Conservation (phyloP, 2,113 vertebrate species). For the Callaeas wilsoni region DNA sequence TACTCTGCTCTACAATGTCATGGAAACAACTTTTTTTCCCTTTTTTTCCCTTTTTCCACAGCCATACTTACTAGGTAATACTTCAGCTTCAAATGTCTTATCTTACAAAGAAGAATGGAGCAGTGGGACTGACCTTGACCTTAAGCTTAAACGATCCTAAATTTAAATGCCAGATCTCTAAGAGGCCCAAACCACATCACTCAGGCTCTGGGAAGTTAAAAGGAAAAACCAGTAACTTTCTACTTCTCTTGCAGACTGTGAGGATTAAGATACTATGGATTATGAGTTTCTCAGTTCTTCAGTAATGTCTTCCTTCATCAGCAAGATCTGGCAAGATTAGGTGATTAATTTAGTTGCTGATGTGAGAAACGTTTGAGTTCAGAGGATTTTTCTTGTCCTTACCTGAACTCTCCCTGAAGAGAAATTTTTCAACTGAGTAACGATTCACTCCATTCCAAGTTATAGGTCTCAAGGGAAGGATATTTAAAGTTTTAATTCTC, state of each 20-base stretch:
- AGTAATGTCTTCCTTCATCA: not conserved
- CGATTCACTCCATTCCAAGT: not conserved
- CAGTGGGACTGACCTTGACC: not conserved
- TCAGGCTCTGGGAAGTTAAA: not conserved
- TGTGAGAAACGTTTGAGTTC: not conserved
- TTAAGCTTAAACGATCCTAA: not conserved
- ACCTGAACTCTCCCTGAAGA: conserved; percentile 24
- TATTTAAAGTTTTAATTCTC: conserved; percentile 19
- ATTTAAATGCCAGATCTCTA: not conserved
- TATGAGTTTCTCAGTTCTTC: not conserved
- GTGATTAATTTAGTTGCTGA: conserved; percentile 43
- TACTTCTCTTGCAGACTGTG: not conserved
- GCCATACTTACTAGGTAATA: not conserved
- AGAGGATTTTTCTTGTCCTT: conserved; percentile 32
- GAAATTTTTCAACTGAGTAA: not conserved
- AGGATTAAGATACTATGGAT: not conserved
- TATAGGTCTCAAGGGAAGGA: not conserved
- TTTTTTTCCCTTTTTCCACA: not conserved
- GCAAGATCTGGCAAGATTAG: conserved; percentile 39
- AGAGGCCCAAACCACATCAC: not conserved
- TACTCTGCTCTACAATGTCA: not conserved
- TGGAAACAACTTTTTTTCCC: not conserved
- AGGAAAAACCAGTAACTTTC: not conserved
- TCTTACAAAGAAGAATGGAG: not conserved
- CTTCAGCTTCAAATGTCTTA: not conserved